These are phyloP conservation scores for Caenorhabditis sinica DNA, from an alignment of 2,888 invertebrate genomes.

Conservation along the genomic window DNA sequence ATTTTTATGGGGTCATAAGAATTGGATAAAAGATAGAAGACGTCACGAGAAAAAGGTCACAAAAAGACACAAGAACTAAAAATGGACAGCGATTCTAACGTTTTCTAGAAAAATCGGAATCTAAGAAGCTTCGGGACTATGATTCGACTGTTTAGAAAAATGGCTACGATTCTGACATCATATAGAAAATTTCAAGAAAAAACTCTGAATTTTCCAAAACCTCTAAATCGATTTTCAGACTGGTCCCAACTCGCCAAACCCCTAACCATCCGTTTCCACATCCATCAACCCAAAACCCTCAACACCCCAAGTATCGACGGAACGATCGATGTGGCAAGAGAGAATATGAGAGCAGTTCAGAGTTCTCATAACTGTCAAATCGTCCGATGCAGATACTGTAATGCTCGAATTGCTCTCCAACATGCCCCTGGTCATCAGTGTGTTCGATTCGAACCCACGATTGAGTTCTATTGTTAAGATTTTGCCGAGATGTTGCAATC, in stretches of 20 bases:
- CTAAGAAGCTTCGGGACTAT: too few relatives aligned
- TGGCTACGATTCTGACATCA: too few relatives aligned
- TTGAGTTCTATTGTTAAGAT: constrained; percentile 62
- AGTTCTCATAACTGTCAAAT: constrained; percentile 57
- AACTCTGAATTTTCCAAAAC: too few relatives aligned
- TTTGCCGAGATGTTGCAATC: too few relatives aligned
- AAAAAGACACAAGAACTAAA: too few relatives aligned
- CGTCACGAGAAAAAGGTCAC: too few relatives aligned
- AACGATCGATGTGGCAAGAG: constrained; percentile 57
- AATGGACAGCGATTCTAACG: too few relatives aligned
- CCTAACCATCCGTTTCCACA: constrained; percentile 35
- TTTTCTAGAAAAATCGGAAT: too few relatives aligned
- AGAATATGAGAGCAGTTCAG: constrained; percentile 56
- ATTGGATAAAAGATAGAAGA: too few relatives aligned
- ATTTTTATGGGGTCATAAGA: too few relatives aligned
- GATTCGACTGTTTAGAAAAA: too few relatives aligned
- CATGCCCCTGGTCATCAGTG: constrained; percentile 56
- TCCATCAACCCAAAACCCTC: constrained; percentile 48
- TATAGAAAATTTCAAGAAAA: background rate
- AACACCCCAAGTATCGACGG: constrained; percentile 61
- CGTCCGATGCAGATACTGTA: constrained; percentile 55
- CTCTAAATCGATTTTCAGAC: constrained; percentile 38
- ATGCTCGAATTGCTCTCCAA: constrained; percentile 55
- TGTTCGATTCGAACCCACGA: constrained; percentile 59
- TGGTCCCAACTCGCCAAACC: constrained; percentile 21